Evolutionary conservation across 2,888 invertebrate species (phyloP), one percentile per base, ranked within the genome.

Genomic region (Empis livida): DNA sequence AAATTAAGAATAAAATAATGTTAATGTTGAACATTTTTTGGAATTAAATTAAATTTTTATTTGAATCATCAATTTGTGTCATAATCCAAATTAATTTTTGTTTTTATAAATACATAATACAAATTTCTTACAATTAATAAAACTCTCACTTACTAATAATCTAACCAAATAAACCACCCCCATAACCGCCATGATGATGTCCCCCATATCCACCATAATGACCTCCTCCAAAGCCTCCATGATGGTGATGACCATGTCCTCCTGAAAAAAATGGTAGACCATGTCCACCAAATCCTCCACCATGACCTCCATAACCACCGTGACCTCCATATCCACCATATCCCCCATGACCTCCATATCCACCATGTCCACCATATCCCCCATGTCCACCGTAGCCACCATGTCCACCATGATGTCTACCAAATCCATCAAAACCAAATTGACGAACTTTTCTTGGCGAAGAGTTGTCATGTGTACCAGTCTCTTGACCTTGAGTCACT

Each of bases 321-420:
- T 32, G 13, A 3, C 42, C 42, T 13, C 37, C 35, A 23, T 10
- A 35, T 2, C 35, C 43, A 5, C 43, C 43, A 17, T 43, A 35
- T 43, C 43, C 17, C 23, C 43, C 43, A 11, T 31, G 17, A 6
- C 32, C 20, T n/a, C 44, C 44, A 38, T 20, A 14, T 35, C 44
- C 45, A 41, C 44, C 39, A 35, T 45, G 10, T 2, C 47, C 48
- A 27, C 50, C 47, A 45, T 48, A 46, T n/a, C 53, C 50, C 9
- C 54, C 49, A 41, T 11, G 10, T n/a, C 44, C 27, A 17, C 13
- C 13, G 30, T 27, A 14, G 31, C n/a, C 42, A 48, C 46, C 44
- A 46, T 46, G 44, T 30, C 39, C 43, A 31, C 40, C 37, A 14
- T 15, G 14, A n/a, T 38, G 10, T 14, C 23, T n/a, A 38, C 13